Conservation (phyloP, 2,888 invertebrate species). For the Drosophila setosimentum region DNA sequence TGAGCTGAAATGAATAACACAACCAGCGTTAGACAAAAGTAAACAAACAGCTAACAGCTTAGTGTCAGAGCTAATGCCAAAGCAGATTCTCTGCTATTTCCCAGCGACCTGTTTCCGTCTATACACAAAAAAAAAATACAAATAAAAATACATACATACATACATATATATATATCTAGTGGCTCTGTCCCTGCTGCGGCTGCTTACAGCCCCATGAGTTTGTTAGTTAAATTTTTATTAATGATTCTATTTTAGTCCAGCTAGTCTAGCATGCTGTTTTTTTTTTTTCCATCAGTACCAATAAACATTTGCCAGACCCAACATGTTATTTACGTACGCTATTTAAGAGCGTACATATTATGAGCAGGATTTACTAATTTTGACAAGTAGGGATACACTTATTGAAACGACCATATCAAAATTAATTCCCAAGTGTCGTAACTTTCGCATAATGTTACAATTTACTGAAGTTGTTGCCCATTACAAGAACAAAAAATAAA, state of each 20-base stretch:
- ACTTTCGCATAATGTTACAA: background rate
- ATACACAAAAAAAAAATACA: background rate
- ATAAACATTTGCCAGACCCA: conserved; percentile 1
- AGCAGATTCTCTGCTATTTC: background rate
- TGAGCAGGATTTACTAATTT: conserved; percentile 6
- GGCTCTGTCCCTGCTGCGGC: background rate
- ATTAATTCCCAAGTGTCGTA: background rate
- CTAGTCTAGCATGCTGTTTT: background rate
- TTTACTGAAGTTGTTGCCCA: background rate
- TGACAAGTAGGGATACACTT: background rate
- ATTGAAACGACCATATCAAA: background rate
- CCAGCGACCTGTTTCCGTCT: background rate
- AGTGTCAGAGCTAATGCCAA: conserved; percentile 26
- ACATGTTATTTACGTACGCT: conserved; percentile 3
- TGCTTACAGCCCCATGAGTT: conserved; percentile 35
- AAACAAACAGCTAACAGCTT: conserved; percentile 42
- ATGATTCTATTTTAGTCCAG: conserved; percentile 34
- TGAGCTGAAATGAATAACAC: conserved; percentile 86
- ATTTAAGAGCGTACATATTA: conserved; percentile 5
- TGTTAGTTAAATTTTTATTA: conserved; percentile 71
- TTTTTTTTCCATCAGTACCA: background rate
- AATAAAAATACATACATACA: background rate
- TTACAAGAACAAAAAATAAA: background rate
- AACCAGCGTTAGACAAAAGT: conserved; percentile 20
- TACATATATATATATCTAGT: background rate